phyloP scores from a whole-genome alignment of 2,797 vertebrate species.

The Arrhamphus sclerolepis region DNA sequence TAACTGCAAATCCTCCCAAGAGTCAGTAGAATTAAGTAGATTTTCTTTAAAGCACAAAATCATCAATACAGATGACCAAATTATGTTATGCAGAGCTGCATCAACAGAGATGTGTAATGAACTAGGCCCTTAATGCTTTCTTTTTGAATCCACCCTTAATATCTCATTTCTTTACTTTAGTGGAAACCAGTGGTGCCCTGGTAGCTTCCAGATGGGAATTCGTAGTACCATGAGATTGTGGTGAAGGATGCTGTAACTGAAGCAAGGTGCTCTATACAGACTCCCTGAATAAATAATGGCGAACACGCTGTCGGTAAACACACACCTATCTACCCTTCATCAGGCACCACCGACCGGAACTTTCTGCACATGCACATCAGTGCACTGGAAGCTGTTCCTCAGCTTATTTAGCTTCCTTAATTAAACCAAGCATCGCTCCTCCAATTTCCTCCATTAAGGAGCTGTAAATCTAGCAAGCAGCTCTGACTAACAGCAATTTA shows the following conservation, averaged over 20 bases:
- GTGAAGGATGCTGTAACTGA: conserved; percentile 13
- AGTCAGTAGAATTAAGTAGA: not conserved
- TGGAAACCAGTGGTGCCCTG: conserved; percentile 1
- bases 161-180: not conserved
- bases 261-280: conserved; percentile 12
- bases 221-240: conserved; percentile 8
- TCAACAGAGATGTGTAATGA: not conserved
- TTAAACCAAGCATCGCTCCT: conserved; percentile 60
- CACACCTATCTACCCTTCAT: conserved; percentile 35
- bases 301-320: conserved; percentile 56
- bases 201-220: conserved; percentile 10
- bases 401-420: conserved; percentile 63
- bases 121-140: conserved; percentile 1
- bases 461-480: conserved; percentile 67
- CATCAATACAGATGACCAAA: not conserved
- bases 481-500: conserved; percentile 62
- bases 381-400: conserved; percentile 52
- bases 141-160: conserved; percentile 5
- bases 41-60: not conserved
- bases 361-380: conserved; percentile 31
- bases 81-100: not conserved
- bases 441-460: conserved; percentile 66
- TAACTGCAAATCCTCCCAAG: conserved; percentile 1
- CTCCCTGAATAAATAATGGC: conserved; percentile 44
- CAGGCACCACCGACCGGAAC: conserved; percentile 17